A percentile compares a stretch with the other conserved stretches of the same genome.
phyloP scores from a whole-genome alignment of 2,797 vertebrate genomes.

The Euphonia xanthogaster region DNA sequence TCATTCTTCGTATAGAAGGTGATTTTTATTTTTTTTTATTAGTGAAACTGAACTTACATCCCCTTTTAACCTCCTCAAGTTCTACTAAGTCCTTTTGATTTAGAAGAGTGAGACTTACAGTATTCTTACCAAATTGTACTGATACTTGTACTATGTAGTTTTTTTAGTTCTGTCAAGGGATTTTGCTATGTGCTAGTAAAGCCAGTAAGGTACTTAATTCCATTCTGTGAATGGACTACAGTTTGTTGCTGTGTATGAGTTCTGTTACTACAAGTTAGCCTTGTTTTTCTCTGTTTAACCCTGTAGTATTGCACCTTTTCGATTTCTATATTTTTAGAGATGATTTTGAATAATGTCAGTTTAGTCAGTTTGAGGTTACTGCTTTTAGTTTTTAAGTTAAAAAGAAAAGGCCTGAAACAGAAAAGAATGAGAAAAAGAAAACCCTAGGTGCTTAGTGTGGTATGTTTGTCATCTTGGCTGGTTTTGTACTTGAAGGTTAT shows the following conservation, averaged over 20 bases:
- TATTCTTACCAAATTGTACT: not conserved
- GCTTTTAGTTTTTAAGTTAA: not conserved
- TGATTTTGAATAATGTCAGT: not conserved
- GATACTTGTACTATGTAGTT: not conserved
- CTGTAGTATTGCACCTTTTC: not conserved
- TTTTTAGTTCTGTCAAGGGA: not conserved
- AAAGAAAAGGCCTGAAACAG: not conserved
- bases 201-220: not conserved
- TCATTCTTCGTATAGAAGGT: not conserved
- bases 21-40: not conserved
- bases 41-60: accelerated
- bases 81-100: not conserved
- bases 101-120: not conserved
- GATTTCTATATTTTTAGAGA: not conserved
- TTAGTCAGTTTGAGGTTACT: not conserved
- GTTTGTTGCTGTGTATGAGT: not conserved
- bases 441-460: not conserved
- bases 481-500: not conserved
- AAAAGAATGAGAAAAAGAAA: not conserved
- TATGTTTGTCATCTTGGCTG: not conserved
- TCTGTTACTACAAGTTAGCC: not conserved
- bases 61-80: not conserved
- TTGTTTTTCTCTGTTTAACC: not conserved
- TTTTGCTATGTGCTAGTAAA: not conserved
- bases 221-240: not conserved